Evolutionary conservation across 1,140 invertebrate species (phyloP), one percentile per base, ranked within the genome.

Genomic region (Zaprionus kolodkinae): DNA sequence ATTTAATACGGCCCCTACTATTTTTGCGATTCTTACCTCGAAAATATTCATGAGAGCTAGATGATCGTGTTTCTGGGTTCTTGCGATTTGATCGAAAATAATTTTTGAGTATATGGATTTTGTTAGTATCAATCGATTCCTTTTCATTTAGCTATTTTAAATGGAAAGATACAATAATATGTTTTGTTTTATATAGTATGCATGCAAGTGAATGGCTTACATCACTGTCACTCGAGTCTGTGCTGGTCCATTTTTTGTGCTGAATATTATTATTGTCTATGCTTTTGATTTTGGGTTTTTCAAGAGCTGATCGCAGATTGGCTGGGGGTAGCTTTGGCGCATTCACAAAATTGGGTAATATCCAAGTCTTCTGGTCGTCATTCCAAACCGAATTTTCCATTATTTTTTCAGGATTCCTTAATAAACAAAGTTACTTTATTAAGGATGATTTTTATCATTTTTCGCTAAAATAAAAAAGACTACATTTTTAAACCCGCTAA

Each of bases 321-420:
- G 81, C 61, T 1, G 75, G 70, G 3, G 81, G 81, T 30, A 85
- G 68, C 54, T 78, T 85, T 2, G 86, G 25, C 1, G 55, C 64
- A 12, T 75, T 65, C 6, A 64, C 55, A 15, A 15, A 45, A 7
- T 96, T 95, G 0, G 97, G 97, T 63, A 98, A 79, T 76, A 94
- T 94, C 96, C 97, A 97, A 68, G 94, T 93, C 81, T 96, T 94
- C 6, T 94, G 92, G 55, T 97, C 96, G 72, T 97, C 97, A 91
- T 96, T 95, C 96, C 96, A 97, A 60, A 94, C 78, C 6, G 96
- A 95, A 68, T 96, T 95, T 68, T 94, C 93, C 89, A 96, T 95
- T 11, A 97, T 94, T 59, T 93, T 91, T 30, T 96, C 95, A 11
- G 96, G 81, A 91, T 96, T 95, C 77, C 82, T 85, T 33, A 60